Evolutionary conservation across 2,113 vertebrate species (phyloP), one percentile per base, ranked within the genome.

Genomic region (Epinephelus fuscoguttatus): DNA sequence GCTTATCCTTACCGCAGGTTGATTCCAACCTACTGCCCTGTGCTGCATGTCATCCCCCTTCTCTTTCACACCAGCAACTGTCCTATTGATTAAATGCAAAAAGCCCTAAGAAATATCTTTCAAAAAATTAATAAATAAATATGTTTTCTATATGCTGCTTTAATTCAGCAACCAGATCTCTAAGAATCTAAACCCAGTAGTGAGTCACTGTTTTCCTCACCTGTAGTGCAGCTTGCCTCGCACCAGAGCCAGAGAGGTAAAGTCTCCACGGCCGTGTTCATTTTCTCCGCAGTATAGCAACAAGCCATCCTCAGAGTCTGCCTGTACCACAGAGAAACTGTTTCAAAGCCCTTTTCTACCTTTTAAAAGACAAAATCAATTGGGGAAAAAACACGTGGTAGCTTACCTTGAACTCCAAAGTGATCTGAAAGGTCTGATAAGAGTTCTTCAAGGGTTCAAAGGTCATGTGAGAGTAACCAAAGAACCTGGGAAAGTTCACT

Each of bases 401-500:
- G 92, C 95, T 84, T 95, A 98, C 98, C 96, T 97, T 97, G 88
- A 99, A 99, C 94, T 99, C 97, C 85, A 99, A 63, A 33, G 95
- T 97, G 91, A 99, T 97, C 87, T 97, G 97, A 93, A 99, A 98
- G 7, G 90, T 96, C 93, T 98, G 97, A 78, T 98, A 98, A 18
- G 98, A 98, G 85, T 98, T 98, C 92, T 98, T 99, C 88, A 99
- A 93, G 0, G 98, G 97, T 87, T 99, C 97, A 95, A 99, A 98
- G 30, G 97, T 98, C 91, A 99, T 94, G 71, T 97, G 98, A n/a
- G 98, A 99, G 84, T 97, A 95, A 15, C 98, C 97, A 56, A 93
- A 97, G 85, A 99, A 99, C 89, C 96, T 96, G 59, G 98, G 98
- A 91, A 97, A 99, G 81, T 96, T 96, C 64, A 99, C 95, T 15